These are phyloP conservation scores for Rhagium mordax DNA, from an alignment of 2,888 invertebrate species.

Conservation along the genomic window DNA sequence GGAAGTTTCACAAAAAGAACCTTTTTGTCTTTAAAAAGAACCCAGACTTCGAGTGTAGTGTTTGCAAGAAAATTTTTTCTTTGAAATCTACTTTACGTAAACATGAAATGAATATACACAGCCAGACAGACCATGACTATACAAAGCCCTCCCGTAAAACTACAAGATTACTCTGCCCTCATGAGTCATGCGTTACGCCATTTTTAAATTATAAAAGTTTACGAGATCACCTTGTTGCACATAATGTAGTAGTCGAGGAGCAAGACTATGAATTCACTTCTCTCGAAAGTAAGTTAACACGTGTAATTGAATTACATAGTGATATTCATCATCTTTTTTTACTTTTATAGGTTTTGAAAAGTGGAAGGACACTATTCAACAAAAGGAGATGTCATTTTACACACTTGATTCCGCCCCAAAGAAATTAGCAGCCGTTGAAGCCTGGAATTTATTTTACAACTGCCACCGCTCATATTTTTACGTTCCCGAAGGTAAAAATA, in stretches of 20 bases:
- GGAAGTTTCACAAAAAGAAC: slow-evolving; percentile 13
- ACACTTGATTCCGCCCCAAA: slow-evolving; percentile 18
- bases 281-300: too few species aligned
- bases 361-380: too few species aligned
- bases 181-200: not conserved
- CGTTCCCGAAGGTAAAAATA: slow-evolving; percentile 19
- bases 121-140: too few species aligned
- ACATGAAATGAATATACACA: slow-evolving; percentile 4
- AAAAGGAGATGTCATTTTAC: slow-evolving; percentile 24
- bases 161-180: too few species aligned
- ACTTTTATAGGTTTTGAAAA: too few species aligned
- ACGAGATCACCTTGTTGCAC: not conserved
- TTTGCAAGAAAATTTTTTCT: slow-evolving; percentile 9
- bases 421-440: not conserved
- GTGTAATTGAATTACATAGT: too few species aligned
- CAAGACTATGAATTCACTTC: too few species aligned
- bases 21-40: slow-evolving; percentile 10
- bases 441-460: slow-evolving; percentile 17
- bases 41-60: not conserved
- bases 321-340: too few species aligned
- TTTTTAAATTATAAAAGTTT: slow-evolving; percentile 18
- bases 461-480: slow-evolving; percentile 32
- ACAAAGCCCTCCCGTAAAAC: too few species aligned
- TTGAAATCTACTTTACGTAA: slow-evolving; percentile 12
- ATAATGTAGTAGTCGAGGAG: slow-evolving; percentile 13